Conservation (phyloP, 2,888 invertebrate genomes). For the Torymus texanus region DNA sequence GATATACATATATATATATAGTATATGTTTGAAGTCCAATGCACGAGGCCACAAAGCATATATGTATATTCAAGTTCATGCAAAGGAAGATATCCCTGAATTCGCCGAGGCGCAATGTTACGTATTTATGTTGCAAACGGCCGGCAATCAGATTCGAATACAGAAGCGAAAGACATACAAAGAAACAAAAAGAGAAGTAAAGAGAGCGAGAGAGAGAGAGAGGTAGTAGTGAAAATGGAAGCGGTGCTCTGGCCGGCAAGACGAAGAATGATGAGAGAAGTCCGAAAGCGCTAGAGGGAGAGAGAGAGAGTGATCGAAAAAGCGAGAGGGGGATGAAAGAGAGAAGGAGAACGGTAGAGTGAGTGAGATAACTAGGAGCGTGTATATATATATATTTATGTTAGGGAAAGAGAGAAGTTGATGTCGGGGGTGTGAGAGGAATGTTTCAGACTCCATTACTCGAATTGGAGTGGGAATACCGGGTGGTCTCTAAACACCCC, state of each 20-base stretch:
- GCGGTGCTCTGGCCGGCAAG: not conserved
- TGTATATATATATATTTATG: not conserved
- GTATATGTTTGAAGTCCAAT: not conserved
- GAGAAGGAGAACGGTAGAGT: not conserved
- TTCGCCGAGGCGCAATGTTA: slow-evolving; percentile 9
- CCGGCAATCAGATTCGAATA: slow-evolving; percentile 31
- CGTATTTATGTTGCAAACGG: slow-evolving; percentile 19
- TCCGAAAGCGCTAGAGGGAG: not conserved
- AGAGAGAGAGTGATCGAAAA: not conserved
- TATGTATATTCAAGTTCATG: not conserved
- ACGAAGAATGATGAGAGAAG: slow-evolving; percentile 28
- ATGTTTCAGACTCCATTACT: slow-evolving; percentile 73
- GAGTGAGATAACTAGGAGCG: not conserved
- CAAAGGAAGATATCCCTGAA: not conserved
- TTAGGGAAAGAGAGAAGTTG: not conserved
- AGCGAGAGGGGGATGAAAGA: not conserved
- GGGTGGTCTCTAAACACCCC: slow-evolving; percentile 68
- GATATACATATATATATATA: not conserved
- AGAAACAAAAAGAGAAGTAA: not conserved
- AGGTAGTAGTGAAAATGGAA: too few relatives aligned
- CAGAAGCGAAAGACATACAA: not conserved
- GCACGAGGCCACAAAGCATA: not conserved
- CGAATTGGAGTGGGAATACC: slow-evolving; percentile 72
- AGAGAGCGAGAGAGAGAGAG: not conserved
- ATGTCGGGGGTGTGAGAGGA: slow-evolving; percentile 52